These are phyloP conservation scores for Eulemur albifrons DNA, from an alignment of 2,797 vertebrate species.

Conservation along the genomic window DNA sequence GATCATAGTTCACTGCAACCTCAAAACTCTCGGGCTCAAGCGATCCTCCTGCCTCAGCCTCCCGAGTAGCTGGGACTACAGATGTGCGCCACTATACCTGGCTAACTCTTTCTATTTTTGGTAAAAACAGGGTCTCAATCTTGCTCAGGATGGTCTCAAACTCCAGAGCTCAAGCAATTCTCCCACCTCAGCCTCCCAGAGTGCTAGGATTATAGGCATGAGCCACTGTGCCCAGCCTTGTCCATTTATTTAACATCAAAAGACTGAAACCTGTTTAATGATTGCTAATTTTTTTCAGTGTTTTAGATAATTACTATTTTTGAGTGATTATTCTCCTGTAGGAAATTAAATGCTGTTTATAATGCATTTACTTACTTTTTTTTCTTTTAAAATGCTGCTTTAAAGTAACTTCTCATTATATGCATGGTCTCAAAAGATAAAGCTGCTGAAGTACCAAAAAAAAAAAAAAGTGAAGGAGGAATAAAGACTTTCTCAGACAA, in stretches of 20 bases:
- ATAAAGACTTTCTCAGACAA: constrained; percentile 32
- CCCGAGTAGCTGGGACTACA: no score
- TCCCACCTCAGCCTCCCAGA: no score
- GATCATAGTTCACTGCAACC: no score
- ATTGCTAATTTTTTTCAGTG: neutral
- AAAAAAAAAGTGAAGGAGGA: neutral
- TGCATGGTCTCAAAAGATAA: neutral
- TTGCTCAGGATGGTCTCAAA: no score
- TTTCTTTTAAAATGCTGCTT: constrained; percentile 6
- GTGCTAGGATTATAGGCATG: no score
- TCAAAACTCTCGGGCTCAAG: no score
- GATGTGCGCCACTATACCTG: no score
- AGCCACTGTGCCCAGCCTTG: neutral
- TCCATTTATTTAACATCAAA: constrained; percentile 41
- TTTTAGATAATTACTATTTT: constrained; percentile 52
- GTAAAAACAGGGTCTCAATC: no score
- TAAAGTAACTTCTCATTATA: neutral
- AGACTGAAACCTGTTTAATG: constrained; percentile 27
- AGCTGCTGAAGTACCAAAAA: neutral
- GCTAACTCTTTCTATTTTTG: no score
- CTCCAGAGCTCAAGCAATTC: no score
- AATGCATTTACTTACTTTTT: neutral
- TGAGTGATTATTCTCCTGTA: constrained; percentile 28
- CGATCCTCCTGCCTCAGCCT: no score
- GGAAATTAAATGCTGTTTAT: constrained; percentile 45